Base-by-base conservation (phyloP, 2,888 invertebrate genomes). In the Macaria notata region DNA sequence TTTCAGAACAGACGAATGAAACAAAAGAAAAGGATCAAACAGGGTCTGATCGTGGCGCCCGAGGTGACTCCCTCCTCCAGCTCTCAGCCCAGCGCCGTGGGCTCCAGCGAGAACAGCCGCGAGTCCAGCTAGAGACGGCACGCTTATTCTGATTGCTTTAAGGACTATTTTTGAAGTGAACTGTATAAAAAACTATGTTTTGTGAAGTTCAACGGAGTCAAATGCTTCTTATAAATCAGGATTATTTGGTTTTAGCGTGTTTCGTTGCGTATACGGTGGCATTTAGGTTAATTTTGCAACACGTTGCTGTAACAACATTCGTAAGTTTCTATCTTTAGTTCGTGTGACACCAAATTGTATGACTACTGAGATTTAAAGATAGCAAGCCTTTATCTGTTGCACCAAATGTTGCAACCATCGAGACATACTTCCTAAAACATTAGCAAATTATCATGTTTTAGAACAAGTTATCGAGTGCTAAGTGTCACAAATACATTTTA, bases 1-100 rank as follows among this genome's bases (percentile, higher is more conserved):
- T 99, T 99, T 83, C 99, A 99, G 86, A 99, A 99, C 83, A 93
- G 99, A 69, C 93, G 99, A 72, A 99, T 99, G 99, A 99, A 99
- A 84, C 98, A 98, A 81, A 98, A 98, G 93, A 98, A 99, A 82
- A 93, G 98, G 64, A 97, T 98, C 93, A 98, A 98, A 90, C 98
- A 98, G 77, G 98, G 98, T 0, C 91, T 97, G 5, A 94, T 96
- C 64, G 86, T 87, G 0, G 85, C 91, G 0, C 84, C 92, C 3
- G 92, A 92, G 52, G 92, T 92, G 46, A 92, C 93, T 8, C 90
- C 92, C 0, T 66, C 89, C 58, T 75, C 87, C 33, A 75, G 83
- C 62, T 75, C 89, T 56, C 90, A 85, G 63, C 76, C 87, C 41
- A 86, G 77, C 59, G 67, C 72, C 9, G 74, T 87, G 19, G 93